Conservation (phyloP, 2,113 vertebrate species). For the Anthoscopus minutus region DNA sequence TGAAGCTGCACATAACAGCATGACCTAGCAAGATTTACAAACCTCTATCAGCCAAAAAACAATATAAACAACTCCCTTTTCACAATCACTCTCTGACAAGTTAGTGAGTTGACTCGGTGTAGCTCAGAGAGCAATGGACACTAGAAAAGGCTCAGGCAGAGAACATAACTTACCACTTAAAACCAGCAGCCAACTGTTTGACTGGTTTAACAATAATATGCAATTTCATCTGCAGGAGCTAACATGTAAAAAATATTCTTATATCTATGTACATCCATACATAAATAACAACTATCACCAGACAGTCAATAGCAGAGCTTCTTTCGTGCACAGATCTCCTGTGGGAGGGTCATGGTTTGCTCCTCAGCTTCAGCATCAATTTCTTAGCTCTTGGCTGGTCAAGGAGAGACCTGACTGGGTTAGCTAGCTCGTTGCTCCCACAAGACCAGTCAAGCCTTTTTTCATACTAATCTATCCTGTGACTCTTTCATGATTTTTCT, state of each 20-base stretch:
- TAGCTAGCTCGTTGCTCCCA: not conserved
- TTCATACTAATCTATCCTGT: not conserved
- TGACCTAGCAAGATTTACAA: not conserved
- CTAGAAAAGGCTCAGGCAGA: not conserved
- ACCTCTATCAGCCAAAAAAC: not conserved
- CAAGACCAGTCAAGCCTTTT: not conserved
- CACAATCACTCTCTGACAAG: not conserved
- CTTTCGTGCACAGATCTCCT: not conserved
- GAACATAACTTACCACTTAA: not conserved
- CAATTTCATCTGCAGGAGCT: not conserved
- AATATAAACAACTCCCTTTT: not conserved
- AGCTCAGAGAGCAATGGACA: not conserved
- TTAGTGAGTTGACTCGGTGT: rapidly evolving
- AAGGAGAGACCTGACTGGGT: not conserved
- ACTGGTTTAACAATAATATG: not conserved
- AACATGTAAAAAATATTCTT: not conserved
- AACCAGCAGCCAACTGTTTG: not conserved
- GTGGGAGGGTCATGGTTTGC: not conserved
- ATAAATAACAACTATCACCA: not conserved
- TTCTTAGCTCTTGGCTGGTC: not conserved
- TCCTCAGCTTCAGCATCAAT: not conserved
- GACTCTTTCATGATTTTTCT: not conserved
- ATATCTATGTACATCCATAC: not conserved
- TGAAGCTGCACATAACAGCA: not conserved
- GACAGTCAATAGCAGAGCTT: not conserved